These are phyloP conservation scores for Epinotia bilunana DNA, from an alignment of 2,888 invertebrate genomes.

Conservation along the genomic window DNA sequence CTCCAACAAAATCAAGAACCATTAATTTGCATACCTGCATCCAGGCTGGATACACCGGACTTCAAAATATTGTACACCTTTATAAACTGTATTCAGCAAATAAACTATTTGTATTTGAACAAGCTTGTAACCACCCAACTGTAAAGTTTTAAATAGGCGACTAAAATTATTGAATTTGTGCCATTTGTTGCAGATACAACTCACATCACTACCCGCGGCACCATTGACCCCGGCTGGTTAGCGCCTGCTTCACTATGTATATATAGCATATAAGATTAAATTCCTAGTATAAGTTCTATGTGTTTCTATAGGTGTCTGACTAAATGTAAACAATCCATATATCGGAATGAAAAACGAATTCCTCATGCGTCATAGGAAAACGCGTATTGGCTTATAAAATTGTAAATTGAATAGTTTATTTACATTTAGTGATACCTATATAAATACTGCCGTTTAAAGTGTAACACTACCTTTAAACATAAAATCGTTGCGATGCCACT, in stretches of 20 bases:
- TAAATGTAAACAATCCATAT: constrained; percentile 16
- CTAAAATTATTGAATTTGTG: background rate
- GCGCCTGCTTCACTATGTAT: constrained; percentile 61
- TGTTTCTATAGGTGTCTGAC: constrained; percentile 10
- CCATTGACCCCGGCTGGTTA: constrained; percentile 73
- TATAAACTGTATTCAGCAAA: too few species aligned
- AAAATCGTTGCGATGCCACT: constrained; percentile 37
- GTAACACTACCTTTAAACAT: constrained; percentile 19
- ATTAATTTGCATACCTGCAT: too few species aligned
- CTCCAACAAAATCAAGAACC: too few species aligned
- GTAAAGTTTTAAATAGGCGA: background rate
- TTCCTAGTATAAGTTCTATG: constrained; percentile 42
- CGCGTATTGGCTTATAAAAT: background rate
- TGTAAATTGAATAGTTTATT: background rate
- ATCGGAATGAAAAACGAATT: background rate
- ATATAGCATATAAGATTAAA: constrained; percentile 68
- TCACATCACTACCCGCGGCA: constrained; percentile 77
- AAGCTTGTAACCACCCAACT: too few species aligned
- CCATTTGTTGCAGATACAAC: constrained; percentile 66
- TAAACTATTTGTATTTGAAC: too few species aligned
- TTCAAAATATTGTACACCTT: too few species aligned
- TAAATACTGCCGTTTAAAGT: constrained; percentile 17
- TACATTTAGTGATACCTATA: constrained; percentile 22
- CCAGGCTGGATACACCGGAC: too few species aligned
- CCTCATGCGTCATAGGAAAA: background rate